Evolutionary conservation across 2,888 invertebrate species (phyloP).

Genomic region (Lycocerus yunnanus): DNA sequence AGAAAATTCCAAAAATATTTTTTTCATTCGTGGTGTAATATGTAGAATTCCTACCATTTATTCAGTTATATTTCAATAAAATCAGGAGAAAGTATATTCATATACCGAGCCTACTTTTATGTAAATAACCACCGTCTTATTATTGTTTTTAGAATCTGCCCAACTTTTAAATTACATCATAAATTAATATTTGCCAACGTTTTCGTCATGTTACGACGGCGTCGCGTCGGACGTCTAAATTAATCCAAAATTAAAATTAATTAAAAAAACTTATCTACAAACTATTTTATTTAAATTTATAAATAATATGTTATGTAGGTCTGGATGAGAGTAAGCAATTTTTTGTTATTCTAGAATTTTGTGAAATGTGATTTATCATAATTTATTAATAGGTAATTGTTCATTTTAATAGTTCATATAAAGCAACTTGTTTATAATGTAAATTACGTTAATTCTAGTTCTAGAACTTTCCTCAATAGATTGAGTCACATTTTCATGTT

Average conservation of each 20-base stretch:
- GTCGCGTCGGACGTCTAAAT: neutral
- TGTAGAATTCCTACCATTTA: neutral
- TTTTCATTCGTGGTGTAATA: neutral
- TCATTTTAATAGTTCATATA: neutral
- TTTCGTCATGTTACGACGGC: neutral
- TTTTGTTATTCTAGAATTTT: neutral
- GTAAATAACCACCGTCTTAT: neutral
- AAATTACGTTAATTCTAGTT: neutral
- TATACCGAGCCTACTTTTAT: neutral
- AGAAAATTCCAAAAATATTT: neutral
- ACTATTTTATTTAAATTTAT: no score
- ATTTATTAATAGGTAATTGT: neutral
- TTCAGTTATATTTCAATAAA: neutral
- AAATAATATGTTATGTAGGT: neutral
- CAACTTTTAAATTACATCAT: neutral
- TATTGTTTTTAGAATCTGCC: neutral
- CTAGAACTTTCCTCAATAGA: slow-evolving; percentile 5
- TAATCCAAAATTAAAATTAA: neutral
- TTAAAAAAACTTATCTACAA: neutral
- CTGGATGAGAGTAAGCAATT: neutral
- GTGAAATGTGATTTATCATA: neutral
- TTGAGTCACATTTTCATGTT: slow-evolving; percentile 5
- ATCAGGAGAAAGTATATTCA: neutral
- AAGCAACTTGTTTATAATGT: neutral
- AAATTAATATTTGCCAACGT: neutral